Conservation (phyloP, 2,113 vertebrate species). For the Urocitellus parryii region DNA sequence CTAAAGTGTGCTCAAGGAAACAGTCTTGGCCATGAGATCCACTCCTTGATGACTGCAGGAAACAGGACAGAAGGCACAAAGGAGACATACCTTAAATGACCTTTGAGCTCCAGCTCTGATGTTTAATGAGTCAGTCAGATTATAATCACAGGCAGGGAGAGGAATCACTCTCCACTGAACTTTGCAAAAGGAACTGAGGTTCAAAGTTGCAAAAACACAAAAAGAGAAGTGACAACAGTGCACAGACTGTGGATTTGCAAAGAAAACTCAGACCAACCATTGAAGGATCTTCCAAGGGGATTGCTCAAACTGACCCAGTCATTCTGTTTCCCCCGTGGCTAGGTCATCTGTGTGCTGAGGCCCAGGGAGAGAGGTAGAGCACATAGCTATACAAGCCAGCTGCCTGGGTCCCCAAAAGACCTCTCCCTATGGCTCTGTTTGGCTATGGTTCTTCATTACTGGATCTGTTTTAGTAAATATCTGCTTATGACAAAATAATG, state of each 20-base stretch:
- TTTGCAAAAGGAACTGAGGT: neutral
- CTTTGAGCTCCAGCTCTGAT: neutral
- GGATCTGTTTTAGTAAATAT: neutral
- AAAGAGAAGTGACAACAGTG: neutral
- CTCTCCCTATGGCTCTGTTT: neutral
- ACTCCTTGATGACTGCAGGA: neutral
- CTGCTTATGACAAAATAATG: neutral
- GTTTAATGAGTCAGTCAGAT: neutral
- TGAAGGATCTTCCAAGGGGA: neutral
- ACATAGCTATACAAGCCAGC: neutral
- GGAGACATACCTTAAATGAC: neutral
- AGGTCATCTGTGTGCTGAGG: neutral
- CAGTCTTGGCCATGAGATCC: neutral
- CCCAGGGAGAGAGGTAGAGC: neutral
- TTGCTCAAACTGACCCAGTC: neutral
- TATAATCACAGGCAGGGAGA: neutral
- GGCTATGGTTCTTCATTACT: neutral
- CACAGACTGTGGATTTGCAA: neutral
- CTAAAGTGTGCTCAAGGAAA: neutral
- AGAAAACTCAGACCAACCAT: neutral
- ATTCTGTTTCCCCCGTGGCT: neutral
- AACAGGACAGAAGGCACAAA: neutral
- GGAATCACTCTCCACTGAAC: neutral
- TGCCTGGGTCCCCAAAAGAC: rapidly evolving
- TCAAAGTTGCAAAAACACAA: neutral